Evolutionary conservation across 2,888 invertebrate species (phyloP), one percentile per base, ranked within the genome.

Genomic region (Conus canariensis): DNA sequence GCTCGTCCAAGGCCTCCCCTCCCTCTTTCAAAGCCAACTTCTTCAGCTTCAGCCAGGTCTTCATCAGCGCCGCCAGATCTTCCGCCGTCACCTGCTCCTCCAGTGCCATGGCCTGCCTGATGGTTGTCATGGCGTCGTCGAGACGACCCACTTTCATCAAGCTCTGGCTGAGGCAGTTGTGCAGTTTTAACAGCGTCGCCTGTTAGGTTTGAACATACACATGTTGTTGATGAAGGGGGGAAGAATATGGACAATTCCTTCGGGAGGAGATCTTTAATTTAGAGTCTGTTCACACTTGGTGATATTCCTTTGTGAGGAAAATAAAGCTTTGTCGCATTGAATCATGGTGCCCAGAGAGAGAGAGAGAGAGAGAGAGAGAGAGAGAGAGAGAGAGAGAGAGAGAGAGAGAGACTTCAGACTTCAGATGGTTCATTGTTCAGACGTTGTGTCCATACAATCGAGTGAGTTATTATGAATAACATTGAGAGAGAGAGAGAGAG

Each of bases 11-110:
- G 30, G 30, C 30, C n/a, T 59, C 77, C 59, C 90, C 90, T 16
- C 88, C 91, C 25, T 88, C 90, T 22, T 85, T 86, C 70, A 88
- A 56, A n/a, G 90, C 86, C 30, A 9, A 16, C 19, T 83, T 80
- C 67, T 58, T 94, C 25, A 93, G 80, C 60, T 91, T 91, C 10
- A 92, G 89, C 94, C 94, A 94, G 12, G 91, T 83, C 30, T 87
- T 90, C 1, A 93, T 91, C 22, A 92, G 92, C 3, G 89, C 86
- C 19, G 87, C 60, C 56, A 74, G 4, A 7, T 56, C 87, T 3
- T 70, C 45, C 64, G 16, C 30, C 10, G 56, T 22, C 45, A 10
- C 19, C 6, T 19, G n/a, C 12, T n/a, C 19, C 14, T 30, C 25
- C 25, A 89, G 59, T 22, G 16, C 45, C 45, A 93, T n/a, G 70